These are phyloP conservation scores for Cephus rjabovi DNA, from an alignment of 2,888 invertebrate species.

Conservation along the genomic window DNA sequence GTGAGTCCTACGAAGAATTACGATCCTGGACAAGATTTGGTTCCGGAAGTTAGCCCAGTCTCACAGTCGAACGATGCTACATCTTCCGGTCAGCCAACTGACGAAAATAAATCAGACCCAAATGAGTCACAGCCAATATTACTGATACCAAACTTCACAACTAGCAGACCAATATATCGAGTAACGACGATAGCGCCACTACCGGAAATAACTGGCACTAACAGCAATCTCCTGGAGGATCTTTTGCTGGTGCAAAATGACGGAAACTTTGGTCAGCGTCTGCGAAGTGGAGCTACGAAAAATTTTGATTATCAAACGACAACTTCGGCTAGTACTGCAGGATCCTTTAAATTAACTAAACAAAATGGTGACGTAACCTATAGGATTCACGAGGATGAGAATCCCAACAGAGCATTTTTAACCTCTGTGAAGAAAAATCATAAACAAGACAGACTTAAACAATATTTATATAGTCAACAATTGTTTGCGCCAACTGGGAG, in stretches of 20 bases:
- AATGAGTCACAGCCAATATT: not conserved
- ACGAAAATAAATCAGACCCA: not conserved
- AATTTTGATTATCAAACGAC: not conserved
- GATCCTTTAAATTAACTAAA: constrained; percentile 4
- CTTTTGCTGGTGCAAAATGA: constrained; percentile 38
- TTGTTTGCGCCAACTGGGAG: constrained; percentile 10
- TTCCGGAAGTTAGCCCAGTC: not conserved
- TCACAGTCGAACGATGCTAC: not conserved
- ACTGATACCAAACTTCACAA: not conserved
- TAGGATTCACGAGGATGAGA: not conserved
- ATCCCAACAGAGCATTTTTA: constrained; percentile 11
- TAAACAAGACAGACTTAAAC: constrained; percentile 2
- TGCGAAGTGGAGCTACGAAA: not conserved
- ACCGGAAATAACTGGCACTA: no score
- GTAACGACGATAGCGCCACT: constrained; percentile 1
- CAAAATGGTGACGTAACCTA: constrained; percentile 18
- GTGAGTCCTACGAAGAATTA: not conserved
- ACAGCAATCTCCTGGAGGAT: not conserved
- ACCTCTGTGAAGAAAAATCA: constrained; percentile 12
- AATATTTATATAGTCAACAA: constrained; percentile 11
- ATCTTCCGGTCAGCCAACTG: not conserved
- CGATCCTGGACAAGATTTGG: not conserved
- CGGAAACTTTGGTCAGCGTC: constrained; percentile 44
- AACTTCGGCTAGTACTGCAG: not conserved
- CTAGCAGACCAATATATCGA: not conserved